phyloP scores from a whole-genome alignment of 2,113 vertebrate genomes.

The Ondatra zibethicus region DNA sequence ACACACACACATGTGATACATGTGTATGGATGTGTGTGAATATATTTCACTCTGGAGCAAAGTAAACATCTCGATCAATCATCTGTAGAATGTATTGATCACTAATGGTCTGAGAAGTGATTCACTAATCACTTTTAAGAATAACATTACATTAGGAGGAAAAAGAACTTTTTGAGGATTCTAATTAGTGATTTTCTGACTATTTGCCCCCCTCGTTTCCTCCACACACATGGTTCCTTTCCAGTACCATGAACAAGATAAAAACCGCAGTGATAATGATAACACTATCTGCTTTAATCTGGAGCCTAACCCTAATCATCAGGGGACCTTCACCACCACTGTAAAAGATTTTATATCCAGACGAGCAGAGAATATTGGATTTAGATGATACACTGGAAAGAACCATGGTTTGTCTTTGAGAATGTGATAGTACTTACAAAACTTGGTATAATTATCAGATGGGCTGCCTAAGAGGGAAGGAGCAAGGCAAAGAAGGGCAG shows the following conservation, averaged over 20 bases:
- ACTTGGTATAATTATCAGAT: background rate
- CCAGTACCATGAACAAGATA: background rate
- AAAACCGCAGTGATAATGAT: background rate
- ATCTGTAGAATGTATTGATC: background rate
- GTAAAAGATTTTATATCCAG: background rate
- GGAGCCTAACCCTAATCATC: background rate
- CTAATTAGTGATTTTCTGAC: background rate
- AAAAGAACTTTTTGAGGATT: background rate
- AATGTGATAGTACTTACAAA: background rate
- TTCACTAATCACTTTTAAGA: constrained; percentile 9
- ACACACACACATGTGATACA: background rate
- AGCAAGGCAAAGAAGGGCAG: no score
- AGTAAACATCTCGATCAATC: background rate
- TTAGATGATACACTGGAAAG: background rate
- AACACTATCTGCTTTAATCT: fast-evolving
- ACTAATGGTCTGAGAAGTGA: background rate
- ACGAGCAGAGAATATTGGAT: background rate
- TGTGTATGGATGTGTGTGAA: background rate
- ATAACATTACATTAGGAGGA: background rate
- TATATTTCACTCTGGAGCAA: background rate
- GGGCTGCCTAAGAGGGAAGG: background rate
- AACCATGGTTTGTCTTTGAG: background rate
- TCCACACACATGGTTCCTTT: background rate
- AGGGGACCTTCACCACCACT: background rate
- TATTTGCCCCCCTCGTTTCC: background rate